These are phyloP conservation scores for Protosalanx chinensis DNA, from an alignment of 2,797 vertebrate species.

Conservation along the genomic window DNA sequence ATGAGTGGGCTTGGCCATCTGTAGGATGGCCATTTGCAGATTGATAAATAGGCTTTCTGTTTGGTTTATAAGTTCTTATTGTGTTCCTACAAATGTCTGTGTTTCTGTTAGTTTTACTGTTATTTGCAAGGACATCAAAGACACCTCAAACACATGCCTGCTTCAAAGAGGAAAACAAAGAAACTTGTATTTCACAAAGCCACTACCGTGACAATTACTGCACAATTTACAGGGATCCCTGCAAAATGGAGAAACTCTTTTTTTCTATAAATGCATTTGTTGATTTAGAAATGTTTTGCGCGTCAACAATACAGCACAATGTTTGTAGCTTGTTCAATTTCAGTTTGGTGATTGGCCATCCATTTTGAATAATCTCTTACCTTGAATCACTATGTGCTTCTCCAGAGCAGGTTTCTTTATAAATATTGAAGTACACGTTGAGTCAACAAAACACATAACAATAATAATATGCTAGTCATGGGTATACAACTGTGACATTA, in stretches of 20 bases:
- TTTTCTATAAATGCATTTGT: neutral
- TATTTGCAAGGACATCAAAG: neutral
- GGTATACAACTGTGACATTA: no score
- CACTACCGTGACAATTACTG: no score
- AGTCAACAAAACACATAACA: no score
- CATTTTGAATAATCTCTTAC: neutral
- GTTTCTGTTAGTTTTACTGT: neutral
- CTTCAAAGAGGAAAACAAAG: neutral
- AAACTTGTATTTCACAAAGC: neutral
- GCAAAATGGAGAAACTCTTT: no score
- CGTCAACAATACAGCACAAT: no score
- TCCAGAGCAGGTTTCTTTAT: no score
- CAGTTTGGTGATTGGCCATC: neutral
- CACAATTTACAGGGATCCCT: no score
- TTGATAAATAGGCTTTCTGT: neutral
- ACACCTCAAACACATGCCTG: neutral
- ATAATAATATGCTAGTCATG: no score
- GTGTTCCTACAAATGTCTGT: neutral
- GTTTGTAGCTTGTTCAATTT: neutral
- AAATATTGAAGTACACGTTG: no score
- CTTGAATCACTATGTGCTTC: neutral
- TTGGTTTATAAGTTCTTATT: slow-evolving; percentile 1
- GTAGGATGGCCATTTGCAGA: neutral
- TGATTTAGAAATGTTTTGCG: neutral
- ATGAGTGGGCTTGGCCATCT: slow-evolving; percentile 19